Percentiles rank a stretch among this genome's conserved stretches.
Evolutionary conservation across 2,888 invertebrate genomes (phyloP).

Genomic region (Candidula unifasciata): DNA sequence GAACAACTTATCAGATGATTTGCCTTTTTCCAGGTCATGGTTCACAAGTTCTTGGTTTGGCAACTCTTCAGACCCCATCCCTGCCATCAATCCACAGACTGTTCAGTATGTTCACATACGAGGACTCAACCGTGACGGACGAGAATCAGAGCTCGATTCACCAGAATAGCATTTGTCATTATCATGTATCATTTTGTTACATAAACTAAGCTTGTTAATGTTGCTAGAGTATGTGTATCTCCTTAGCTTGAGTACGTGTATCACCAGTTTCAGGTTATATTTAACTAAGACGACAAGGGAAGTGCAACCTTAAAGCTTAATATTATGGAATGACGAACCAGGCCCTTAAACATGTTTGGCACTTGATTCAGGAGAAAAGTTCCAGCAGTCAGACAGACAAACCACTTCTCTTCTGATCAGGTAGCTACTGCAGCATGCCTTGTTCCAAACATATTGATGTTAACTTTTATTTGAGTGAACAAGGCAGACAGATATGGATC

Average conservation of each 20-base stretch:
- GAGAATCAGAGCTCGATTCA: constrained; percentile 75
- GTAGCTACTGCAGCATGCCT: too few species aligned
- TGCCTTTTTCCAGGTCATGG: constrained; percentile 57
- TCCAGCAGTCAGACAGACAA: too few species aligned
- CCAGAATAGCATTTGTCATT: constrained; percentile 62
- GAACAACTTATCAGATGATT: not conserved
- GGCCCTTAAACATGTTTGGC: too few species aligned
- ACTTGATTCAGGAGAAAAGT: too few species aligned
- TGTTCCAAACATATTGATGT: too few species aligned
- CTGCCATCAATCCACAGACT: constrained; percentile 72
- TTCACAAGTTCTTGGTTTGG: constrained; percentile 67
- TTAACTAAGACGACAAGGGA: too few species aligned
- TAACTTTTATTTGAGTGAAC: too few species aligned
- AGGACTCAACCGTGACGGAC: constrained; percentile 78
- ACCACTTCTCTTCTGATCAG: too few species aligned
- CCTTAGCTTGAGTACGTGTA: not conserved
- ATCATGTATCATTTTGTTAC: not conserved
- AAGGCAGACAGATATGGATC: too few species aligned
- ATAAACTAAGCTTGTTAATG: not conserved
- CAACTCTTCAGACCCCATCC: constrained; percentile 58
- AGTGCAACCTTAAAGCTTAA: too few species aligned
- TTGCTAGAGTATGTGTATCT: not conserved
- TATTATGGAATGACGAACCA: too few species aligned
- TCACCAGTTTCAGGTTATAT: too few species aligned
- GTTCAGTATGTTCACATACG: constrained; percentile 79